Base-by-base conservation (phyloP, 2,113 vertebrate species). In the Acrocephalus arundinaceus region DNA sequence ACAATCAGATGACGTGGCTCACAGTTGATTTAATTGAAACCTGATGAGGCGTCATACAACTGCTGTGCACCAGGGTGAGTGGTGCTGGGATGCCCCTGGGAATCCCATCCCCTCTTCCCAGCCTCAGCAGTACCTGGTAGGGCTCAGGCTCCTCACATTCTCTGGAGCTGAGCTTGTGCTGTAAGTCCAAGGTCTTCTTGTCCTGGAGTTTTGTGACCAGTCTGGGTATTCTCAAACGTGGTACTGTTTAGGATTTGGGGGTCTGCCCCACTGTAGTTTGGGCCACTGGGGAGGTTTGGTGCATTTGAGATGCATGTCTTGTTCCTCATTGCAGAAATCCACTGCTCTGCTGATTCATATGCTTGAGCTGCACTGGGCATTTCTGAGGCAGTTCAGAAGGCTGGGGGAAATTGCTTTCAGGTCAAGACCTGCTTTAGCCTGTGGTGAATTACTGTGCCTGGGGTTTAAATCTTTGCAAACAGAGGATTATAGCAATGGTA, bases 391-490 rank as follows among this genome's bases (percentile, higher is more conserved):
- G 67, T 72, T 76, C 19, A 58, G 54, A 73, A 76, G 46, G 20
- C 52, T 81, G 83, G 68, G 70, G 77, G 61, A 94, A 96, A 91
- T 93, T 92, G 84, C 80, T 92, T 95, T 92, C 46, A 75, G 93
- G 95, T 96, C 91, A 93, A 87, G 95, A 95, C 82, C 93, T 87
- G 78, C 87, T 91, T 97, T 96, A 93, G 82, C 71, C 85, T 82
- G 63, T 87, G 85, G 81, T 96, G 90, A 96, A 93, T 93, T 91
- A 86, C 95, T 80, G 67, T 1, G 31, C 85, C 75, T 93, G 63
- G 51, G 55, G 65, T 95, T 96, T 95, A 96, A 94, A 92, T 93
- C 94, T 95, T 88, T 91, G 92, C 96, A 96, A 96, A 95, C 92
- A 96, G 91, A 96, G 78, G 95, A 94, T 96, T 97, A 94, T 63